Evolutionary conservation across 2,888 invertebrate genomes (phyloP), one percentile per base, ranked within the genome.

Genomic region (Ditula angustiorana): DNA sequence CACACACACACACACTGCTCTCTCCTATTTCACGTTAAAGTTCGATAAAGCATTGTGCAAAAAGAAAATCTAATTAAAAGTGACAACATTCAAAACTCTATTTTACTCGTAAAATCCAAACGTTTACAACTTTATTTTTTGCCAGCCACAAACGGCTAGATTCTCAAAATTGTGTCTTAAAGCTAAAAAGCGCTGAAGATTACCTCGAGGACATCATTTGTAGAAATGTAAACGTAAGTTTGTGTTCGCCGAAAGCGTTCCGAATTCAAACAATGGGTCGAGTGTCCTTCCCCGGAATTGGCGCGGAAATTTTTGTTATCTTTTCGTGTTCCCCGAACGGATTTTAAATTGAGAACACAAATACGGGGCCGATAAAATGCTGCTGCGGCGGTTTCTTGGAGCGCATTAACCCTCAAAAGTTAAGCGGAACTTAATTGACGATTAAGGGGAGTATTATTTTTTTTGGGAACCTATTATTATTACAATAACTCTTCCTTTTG

Each of bases 221-320:
- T 44, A 16, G 41, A 63, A 63, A 50, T 50, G 63, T 35, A 52
- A 63, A 52, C 50, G 50, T 63, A 63, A 63, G 50, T 72, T 68
- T 68, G 69, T 67, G 71, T 91, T 90, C 90, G 77, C 82, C 86
- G 91, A 91, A 92, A 88, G 82, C 84, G 83, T 88, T 88, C 87
- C 83, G 83, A 87, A 87, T 86, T 86, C 87, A 88, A 91, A 91
- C 92, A 91, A 88, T 82, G 81, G 87, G 82, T 91, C 90, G 87
- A 80, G 85, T 91, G 88, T 89, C 88, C 87, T 89, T 90, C 88
- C 82, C 85, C 85, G 82, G 90, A 92, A 90, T 85, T 83, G 87
- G 88, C 86, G 87, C 88, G 91, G 91, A 91, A 90, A 91, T 91
- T 92, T 91, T 91, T 92, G 92, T 92, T 92, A 90, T 92, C 90